A percentile compares a stretch with the other conserved stretches of the same genome.
Evolutionary conservation across 1,140 invertebrate species (phyloP).

Genomic region (Seison nebaliae): DNA sequence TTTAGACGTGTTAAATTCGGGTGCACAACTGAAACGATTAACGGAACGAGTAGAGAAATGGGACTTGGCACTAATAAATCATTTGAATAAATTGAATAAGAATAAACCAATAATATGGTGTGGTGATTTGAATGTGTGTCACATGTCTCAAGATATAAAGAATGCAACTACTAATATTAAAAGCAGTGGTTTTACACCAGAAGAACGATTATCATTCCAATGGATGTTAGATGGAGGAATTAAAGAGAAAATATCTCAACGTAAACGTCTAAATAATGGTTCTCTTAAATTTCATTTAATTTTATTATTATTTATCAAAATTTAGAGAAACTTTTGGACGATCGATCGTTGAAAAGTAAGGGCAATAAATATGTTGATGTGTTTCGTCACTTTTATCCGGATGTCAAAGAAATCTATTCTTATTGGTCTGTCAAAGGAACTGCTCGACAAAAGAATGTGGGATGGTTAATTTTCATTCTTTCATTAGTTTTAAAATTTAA

Average conservation of each 20-base stretch:
- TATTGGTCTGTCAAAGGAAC: constrained; percentile 77
- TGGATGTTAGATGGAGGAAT: constrained; percentile 5
- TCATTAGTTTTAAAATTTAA: too few relatives aligned
- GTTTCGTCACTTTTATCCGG: constrained; percentile 59
- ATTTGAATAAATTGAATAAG: constrained; percentile 2
- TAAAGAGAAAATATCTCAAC: too few relatives aligned
- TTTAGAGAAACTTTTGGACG: too few relatives aligned
- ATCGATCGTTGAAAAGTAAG: too few relatives aligned
- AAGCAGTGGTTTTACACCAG: constrained; percentile 72
- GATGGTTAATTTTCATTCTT: too few relatives aligned
- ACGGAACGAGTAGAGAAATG: constrained; percentile 52
- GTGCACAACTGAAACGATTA: constrained; percentile 52
- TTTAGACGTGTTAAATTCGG: constrained; percentile 41
- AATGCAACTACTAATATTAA: constrained; percentile 70
- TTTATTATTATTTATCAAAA: too few relatives aligned
- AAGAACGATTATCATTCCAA: constrained; percentile 59
- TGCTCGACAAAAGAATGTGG: constrained; percentile 57
- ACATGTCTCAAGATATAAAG: constrained; percentile 68
- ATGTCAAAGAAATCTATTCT: constrained; percentile 52
- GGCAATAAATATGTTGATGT: constrained; percentile 69
- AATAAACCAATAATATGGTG: constrained; percentile 36
- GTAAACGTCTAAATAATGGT: too few relatives aligned
- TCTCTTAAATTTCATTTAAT: too few relatives aligned
- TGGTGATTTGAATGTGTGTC: constrained; percentile 88
- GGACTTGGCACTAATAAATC: constrained; percentile 62